These are phyloP conservation scores for Parauchenoglanis punctatus DNA, from an alignment of 2,797 vertebrate genomes.

Conservation along the genomic window DNA sequence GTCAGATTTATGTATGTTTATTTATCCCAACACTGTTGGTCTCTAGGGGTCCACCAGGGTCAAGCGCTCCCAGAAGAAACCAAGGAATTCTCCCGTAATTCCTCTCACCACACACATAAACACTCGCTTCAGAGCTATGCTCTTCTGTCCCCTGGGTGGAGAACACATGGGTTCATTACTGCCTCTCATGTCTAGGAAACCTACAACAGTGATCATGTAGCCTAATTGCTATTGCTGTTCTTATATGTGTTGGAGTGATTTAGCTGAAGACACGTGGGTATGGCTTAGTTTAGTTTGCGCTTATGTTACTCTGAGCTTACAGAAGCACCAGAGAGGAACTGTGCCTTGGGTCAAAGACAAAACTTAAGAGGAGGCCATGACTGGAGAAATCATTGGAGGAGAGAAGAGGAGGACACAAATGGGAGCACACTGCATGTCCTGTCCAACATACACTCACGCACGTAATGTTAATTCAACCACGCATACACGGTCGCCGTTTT, in stretches of 20 bases:
- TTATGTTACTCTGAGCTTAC: not conserved
- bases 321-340: not conserved
- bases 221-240: not conserved
- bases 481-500: not conserved
- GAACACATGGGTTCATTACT: constrained; percentile 23
- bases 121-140: constrained; percentile 17
- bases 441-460: not conserved
- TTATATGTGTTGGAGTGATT: not conserved
- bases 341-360: not conserved
- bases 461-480: not conserved
- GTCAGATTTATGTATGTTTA: constrained; percentile 58
- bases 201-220: not conserved
- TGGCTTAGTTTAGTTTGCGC: not conserved
- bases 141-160: constrained; percentile 26
- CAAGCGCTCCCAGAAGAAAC: constrained; percentile 49
- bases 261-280: not conserved
- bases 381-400: constrained; percentile 28
- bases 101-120: constrained; percentile 48
- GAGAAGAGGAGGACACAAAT: constrained; percentile 30
- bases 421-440: constrained; percentile 16
- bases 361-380: constrained; percentile 17
- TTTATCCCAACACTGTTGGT: constrained; percentile 53
- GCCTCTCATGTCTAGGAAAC: not conserved
- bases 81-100: constrained; percentile 52
- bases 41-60: constrained; percentile 48